A percentile compares a stretch with the other conserved stretches of the same genome.
Conservation (phyloP, 2,113 vertebrate species). For the Capricornis sumatraensis region DNA sequence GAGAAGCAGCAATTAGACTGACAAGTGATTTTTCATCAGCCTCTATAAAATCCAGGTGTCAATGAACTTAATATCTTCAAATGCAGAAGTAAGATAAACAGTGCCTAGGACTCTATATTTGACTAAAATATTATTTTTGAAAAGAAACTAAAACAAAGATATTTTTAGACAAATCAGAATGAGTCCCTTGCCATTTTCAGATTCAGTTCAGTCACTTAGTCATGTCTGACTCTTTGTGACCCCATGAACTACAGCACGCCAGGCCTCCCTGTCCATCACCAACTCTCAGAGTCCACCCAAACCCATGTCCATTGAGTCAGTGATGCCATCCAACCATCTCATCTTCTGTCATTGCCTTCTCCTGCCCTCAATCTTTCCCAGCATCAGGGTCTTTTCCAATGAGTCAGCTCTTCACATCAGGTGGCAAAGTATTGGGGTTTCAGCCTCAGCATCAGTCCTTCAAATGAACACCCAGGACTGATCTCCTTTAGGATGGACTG, state of each 20-base stretch:
- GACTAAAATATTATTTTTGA: neutral
- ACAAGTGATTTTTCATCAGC: neutral
- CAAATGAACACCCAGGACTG: neutral
- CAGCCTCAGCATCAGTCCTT: neutral
- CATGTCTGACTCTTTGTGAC: neutral
- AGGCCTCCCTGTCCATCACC: neutral
- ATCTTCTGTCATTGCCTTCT: neutral
- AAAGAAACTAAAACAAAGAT: neutral
- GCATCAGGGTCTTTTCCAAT: neutral
- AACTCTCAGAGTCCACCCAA: neutral
- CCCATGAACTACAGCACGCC: neutral
- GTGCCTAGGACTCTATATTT: neutral
- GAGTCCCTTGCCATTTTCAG: neutral
- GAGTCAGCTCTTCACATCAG: neutral
- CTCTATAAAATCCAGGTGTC: neutral
- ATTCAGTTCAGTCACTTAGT: neutral
- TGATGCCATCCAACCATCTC: neutral
- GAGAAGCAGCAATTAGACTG: neutral
- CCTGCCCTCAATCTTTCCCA: neutral
- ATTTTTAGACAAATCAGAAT: neutral
- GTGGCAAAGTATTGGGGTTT: neutral
- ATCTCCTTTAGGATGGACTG: neutral
- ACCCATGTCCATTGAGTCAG: neutral
- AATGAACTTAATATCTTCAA: neutral
- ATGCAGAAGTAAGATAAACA: neutral